These are phyloP conservation scores for Gymnocephalus cernua DNA, from an alignment of 2,113 vertebrate species.

Conservation along the genomic window DNA sequence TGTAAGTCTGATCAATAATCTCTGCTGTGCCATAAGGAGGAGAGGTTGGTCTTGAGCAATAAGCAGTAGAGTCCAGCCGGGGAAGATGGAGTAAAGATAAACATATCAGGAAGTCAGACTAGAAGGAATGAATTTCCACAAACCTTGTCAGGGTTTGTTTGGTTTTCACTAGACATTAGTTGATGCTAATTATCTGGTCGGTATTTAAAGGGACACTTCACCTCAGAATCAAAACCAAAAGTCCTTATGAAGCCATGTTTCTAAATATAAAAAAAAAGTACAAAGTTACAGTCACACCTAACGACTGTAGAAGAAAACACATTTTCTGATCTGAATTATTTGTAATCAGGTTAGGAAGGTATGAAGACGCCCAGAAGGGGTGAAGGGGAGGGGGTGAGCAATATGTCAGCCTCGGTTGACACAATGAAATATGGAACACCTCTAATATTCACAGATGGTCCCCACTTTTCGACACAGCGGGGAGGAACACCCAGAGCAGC, in stretches of 20 bases:
- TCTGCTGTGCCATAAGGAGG: conserved; percentile 63
- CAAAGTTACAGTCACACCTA: neutral
- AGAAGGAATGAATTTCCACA: neutral
- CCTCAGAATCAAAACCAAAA: neutral
- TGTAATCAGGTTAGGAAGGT: conserved; percentile 25
- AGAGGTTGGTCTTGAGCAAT: conserved; percentile 59
- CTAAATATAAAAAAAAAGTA: neutral
- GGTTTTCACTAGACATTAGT: neutral
- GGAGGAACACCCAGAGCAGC: conserved; percentile 43
- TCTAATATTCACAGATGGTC: conserved; percentile 81
- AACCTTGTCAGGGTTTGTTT: neutral
- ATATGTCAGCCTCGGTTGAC: conserved; percentile 48
- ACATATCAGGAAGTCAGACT: conserved; percentile 29
- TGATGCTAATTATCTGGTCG: neutral
- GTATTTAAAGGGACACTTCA: neutral
- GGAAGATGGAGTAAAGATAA: conserved; percentile 42
- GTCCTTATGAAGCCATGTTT: neutral
- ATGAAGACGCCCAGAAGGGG: conserved; percentile 20
- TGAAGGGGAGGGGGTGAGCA: conserved; percentile 7
- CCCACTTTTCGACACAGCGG: conserved; percentile 58
- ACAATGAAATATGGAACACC: conserved; percentile 80
- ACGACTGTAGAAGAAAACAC: neutral
- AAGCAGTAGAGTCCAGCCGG: conserved; percentile 39
- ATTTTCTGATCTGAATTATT: conserved; percentile 9
- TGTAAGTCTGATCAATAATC: conserved; percentile 73